Evolutionary conservation across 2,113 vertebrate genomes (phyloP), one percentile per base, ranked within the genome.

Genomic region (Ranitomeya imitator): DNA sequence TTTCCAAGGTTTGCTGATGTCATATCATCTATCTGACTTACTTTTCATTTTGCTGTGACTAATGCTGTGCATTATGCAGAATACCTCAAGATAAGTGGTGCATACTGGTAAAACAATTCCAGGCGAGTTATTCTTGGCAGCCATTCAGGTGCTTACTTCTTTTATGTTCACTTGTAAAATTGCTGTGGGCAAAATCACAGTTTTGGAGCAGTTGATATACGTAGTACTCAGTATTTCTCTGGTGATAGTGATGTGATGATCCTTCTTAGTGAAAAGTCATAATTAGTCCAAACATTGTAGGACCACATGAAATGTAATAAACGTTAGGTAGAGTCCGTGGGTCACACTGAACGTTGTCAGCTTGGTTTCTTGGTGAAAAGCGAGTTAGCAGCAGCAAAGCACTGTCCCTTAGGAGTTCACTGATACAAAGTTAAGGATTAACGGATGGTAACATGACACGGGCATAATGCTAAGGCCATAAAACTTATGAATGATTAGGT

Each of bases 361-460:
- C n/a, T 79, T n/a, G 54, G 51, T 60, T 86, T 54, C 19, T 23
- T 45, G 4, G 26, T 76, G 52, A 55, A 76, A 86, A 67, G 6
- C 31, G 45, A 86, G 69, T 74, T 85, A 85, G 74, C 51, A 67
- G 45, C 1, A 16, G 45, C 60, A 19, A 78, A 63, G 26, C 19
- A n/a, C 26, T 21, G 37, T 55, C 16, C 52, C 60, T 51, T 23
- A 52, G 69, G 84, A 79, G 21, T 54, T 86, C 31, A 79, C 60
- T 79, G 74, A 78, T 86, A 51, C 59, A 78, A 79, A 86, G 37
- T 55, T 54, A 86, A 26, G 60, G 85, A 86, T 79, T 79, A 86
- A 7, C 57, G 13, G 76, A 86, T 86, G 85, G 85, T 79, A 86
- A 86, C 57, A 67, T 61, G 79, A 86, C 76, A 86, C 85, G 51